Conservation (phyloP, 2,113 vertebrate species). For the Campylorhamphus procurvoides region DNA sequence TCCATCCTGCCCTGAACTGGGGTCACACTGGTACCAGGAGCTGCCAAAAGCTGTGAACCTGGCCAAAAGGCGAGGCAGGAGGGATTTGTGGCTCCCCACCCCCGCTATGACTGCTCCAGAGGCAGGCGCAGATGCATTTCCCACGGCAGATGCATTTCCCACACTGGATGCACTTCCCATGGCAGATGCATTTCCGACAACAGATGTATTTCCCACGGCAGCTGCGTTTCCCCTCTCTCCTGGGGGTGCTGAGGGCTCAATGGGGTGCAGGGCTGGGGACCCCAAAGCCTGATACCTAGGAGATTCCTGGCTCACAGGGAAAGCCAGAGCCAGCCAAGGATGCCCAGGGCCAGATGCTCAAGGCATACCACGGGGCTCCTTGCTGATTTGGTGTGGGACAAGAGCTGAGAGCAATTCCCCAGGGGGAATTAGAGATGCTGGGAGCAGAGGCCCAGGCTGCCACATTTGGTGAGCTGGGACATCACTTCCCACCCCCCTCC, state of each 20-base stretch:
- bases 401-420: neutral
- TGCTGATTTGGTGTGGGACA: neutral
- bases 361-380: neutral
- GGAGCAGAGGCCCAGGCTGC: neutral
- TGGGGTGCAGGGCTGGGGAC: neutral
- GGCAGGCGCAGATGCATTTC: neutral
- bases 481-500: neutral
- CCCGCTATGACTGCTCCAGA: neutral
- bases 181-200: neutral
- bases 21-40: neutral
- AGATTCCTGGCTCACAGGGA: fast-evolving
- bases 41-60: neutral
- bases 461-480: neutral
- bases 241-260: neutral
- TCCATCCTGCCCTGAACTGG: fast-evolving
- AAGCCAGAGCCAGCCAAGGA: neutral
- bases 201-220: constrained; percentile 8
- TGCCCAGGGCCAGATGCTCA: fast-evolving
- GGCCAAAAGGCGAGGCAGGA: neutral
- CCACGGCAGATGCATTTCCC: constrained; percentile 27
- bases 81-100: neutral
- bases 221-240: neutral
- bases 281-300: neutral
- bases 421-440: neutral
- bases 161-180: neutral